Evolutionary conservation across 2,113 vertebrate genomes (phyloP), one percentile per base, ranked within the genome.

Genomic region (Paracanthobrama guichenoti): DNA sequence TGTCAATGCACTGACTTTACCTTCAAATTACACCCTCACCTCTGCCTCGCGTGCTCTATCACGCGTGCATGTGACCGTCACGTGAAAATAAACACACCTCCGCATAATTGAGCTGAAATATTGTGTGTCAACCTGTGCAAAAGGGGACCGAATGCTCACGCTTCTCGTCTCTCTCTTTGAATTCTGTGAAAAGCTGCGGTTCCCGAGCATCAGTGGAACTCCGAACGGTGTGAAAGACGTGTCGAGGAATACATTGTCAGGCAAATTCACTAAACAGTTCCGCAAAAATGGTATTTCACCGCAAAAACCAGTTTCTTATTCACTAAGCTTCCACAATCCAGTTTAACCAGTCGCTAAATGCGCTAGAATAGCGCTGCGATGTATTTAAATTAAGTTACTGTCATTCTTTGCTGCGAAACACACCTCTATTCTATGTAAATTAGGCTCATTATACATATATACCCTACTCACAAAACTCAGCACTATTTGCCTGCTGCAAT

Each of bases 111-210:
- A 74, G 69, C 60, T 66, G 78, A 66, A 94, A 93, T 93, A 91
- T 91, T 92, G 92, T 92, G 92, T 93, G 92, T 93, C 92, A 90
- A 90, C 90, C 91, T 89, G 90, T 86, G 88, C 89, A 90, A 90
- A 91, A 87, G 86, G 46, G 81, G 87, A 92, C 24, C 3, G 59
- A 31, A 44, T 20, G 35, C 35, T 44, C 57, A 10, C 11, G 1
- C 20, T 62, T 62, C 55, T 42, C 8, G 1, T 44, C 8, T 44
- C 35, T 26, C 22, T 18, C 22, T 20, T 26, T 18, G 3, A 26
- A 26, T 8, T 2, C 9, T 39, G 20, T 59, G 75, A n/a, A 24
- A 44, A 62, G 39, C 57, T 14, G 55, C 2, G 14, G 28, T 67
- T 67, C 18, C 44, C 13, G 2, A 14, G 55, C 31, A 39, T 77